Conservation (phyloP, 1,140 invertebrate genomes). For the Monomorium pharaonis region DNA sequence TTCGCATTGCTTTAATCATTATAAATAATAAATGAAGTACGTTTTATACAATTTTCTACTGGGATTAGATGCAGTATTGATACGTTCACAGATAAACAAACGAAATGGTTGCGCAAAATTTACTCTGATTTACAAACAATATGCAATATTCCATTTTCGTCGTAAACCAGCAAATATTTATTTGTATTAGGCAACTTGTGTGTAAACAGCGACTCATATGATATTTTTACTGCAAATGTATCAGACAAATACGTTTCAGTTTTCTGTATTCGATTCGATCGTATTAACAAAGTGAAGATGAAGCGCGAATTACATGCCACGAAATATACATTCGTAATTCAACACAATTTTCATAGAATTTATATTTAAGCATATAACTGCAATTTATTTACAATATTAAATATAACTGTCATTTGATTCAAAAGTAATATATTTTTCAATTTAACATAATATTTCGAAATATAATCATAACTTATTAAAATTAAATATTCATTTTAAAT, state of each 20-base stretch:
- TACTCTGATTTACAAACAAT: background rate
- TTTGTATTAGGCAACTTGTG: slow-evolving; percentile 17
- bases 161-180: slow-evolving; percentile 19
- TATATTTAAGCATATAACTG: background rate
- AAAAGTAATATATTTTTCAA: background rate
- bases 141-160: background rate
- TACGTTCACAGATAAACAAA: slow-evolving; percentile 44
- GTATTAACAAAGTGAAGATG: slow-evolving; percentile 26
- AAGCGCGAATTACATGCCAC: slow-evolving; percentile 8
- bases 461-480: background rate
- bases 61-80: background rate
- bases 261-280: slow-evolving; percentile 8
- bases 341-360: background rate
- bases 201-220: background rate
- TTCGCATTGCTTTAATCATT: background rate
- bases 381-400: background rate
- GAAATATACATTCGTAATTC: background rate
- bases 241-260: background rate
- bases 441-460: background rate
- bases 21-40: background rate
- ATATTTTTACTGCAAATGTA: slow-evolving; percentile 9
- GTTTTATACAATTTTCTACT: background rate
- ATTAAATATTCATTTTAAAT: background rate
- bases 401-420: background rate
- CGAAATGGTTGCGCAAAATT: background rate